phyloP scores from a whole-genome alignment of 1,140 invertebrate genomes.

The Oscheius sp. region DNA sequence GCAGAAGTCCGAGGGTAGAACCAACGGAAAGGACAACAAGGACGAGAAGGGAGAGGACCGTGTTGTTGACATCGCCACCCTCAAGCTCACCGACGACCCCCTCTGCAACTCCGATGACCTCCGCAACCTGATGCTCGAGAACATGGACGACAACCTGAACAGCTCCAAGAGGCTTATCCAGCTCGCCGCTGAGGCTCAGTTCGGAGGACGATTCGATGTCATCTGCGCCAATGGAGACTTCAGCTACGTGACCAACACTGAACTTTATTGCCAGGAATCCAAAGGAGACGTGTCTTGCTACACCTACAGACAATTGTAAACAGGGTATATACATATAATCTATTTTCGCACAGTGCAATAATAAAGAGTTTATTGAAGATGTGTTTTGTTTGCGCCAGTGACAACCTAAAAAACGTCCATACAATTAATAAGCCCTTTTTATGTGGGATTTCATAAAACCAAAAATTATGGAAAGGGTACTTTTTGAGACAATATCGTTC shows the following conservation, averaged over 20 bases:
- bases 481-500: no score
- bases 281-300: slow-evolving; percentile 44
- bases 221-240: slow-evolving; percentile 47
- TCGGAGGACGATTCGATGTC: slow-evolving; percentile 41
- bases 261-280: slow-evolving; percentile 43
- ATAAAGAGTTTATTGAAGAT: background rate
- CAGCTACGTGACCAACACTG: slow-evolving; percentile 43
- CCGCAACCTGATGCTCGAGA: slow-evolving; percentile 37
- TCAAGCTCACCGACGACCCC: slow-evolving; percentile 40
- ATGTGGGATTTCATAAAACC: no score
- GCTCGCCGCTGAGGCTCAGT: slow-evolving; percentile 41
- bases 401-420: no score
- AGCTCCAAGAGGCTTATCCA: slow-evolving; percentile 45
- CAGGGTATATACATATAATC: background rate
- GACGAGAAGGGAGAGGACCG: slow-evolving; percentile 14
- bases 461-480: background rate
- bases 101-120: slow-evolving; percentile 44
- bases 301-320: slow-evolving; percentile 42
- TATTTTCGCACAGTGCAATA: background rate
- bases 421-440: no score
- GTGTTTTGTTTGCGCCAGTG: background rate
- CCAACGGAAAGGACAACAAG: background rate
- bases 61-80: slow-evolving; percentile 29
- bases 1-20: slow-evolving; percentile 1
- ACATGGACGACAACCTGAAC: slow-evolving; percentile 46